phyloP scores from a whole-genome alignment of 1,140 invertebrate genomes.

The Microvelia longipes region DNA sequence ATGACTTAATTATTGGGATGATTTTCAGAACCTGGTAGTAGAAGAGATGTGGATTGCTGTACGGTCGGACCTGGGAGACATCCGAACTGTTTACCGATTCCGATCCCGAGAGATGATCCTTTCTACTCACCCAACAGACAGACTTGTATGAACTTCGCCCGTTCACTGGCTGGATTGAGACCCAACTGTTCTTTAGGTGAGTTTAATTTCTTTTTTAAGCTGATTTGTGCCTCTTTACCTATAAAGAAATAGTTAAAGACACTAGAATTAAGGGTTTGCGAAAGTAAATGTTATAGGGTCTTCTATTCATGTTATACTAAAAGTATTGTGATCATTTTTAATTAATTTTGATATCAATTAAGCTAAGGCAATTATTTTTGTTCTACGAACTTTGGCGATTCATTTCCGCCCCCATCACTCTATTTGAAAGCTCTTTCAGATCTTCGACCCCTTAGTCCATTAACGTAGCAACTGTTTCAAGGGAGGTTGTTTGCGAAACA shows the following conservation, averaged over 20 bases:
- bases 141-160: slow-evolving; percentile 36
- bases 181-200: slow-evolving; percentile 36
- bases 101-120: slow-evolving; percentile 50
- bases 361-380: no score
- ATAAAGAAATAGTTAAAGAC: no score
- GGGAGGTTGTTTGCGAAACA: not conserved
- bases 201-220: slow-evolving; percentile 4
- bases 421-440: not conserved
- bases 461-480: not conserved
- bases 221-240: no score
- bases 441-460: not conserved
- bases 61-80: slow-evolving; percentile 20
- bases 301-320: no score
- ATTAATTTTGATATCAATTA: no score
- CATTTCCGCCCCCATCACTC: no score
- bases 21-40: slow-evolving; percentile 26
- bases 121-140: slow-evolving; percentile 42
- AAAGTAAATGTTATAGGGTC: no score
- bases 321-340: no score
- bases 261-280: no score
- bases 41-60: slow-evolving; percentile 32
- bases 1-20: no score
- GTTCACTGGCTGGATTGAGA: slow-evolving; percentile 33
- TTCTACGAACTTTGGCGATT: no score
- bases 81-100: slow-evolving; percentile 56